Base-by-base conservation (phyloP, 1,140 invertebrate species). In the Heliconius eleuchia region DNA sequence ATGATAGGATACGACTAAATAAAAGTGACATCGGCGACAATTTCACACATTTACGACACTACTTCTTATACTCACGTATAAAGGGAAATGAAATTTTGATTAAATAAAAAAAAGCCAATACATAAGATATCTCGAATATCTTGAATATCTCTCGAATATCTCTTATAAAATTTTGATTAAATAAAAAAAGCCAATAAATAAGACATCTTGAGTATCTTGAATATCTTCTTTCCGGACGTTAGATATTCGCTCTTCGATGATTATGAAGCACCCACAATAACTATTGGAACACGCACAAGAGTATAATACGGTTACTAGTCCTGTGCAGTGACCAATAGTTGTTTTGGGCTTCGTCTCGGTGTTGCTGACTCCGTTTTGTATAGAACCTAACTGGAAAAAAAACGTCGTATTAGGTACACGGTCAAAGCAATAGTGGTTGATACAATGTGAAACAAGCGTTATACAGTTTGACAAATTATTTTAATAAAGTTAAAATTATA, bases 251-350 rank as follows among this genome's bases (percentile, higher is more conserved):
- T 34, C n/a, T 46, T 60, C 78, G 92, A 84, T 70, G 92, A 89
- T 83, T 83, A 85, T 91, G 92, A 94, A 94, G 90, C 89, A 88
- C 89, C 92, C 91, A 90, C 91, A 94, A 94, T 90, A 93, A 94
- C 91, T 91, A 92, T 94, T 94, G 89, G 92, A 93, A 94, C 92
- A 94, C 92, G 92, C 92, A 94, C 92, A 94, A 94, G 92, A 94
- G 91, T 92, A 93, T 93, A 88, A 81, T 79, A 78, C 70, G 73
- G 74, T 91, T 84, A 92, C 91, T 92, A 92, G 88, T 94, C 91
- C 89, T 94, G 92, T 93, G 91, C 91, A 66, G 60, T 66, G 60
- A 66, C 60, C 60, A 66, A 66, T 66, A 66, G 60, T 66, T 66
- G 60, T 66, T 66, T 66, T 66, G 60, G 60, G 60, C 60, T 66